A percentile compares a stretch with the other conserved stretches of the same genome.
Evolutionary conservation across 2,113 vertebrate genomes (phyloP).

Genomic region (Scalopus aquaticus): DNA sequence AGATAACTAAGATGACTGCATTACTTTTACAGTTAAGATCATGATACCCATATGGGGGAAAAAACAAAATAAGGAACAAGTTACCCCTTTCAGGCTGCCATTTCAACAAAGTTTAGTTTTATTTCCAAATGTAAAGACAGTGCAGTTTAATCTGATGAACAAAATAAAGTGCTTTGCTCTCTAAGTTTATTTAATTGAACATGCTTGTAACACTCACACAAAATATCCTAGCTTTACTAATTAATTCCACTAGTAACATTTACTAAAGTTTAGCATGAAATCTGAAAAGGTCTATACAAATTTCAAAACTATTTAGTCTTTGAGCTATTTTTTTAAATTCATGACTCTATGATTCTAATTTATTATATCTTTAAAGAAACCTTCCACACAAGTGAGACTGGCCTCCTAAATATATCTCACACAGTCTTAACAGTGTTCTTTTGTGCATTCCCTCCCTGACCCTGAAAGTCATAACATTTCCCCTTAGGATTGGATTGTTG

Average conservation of each 20-base stretch:
- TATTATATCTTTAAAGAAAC: background rate
- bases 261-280: conserved; percentile 5
- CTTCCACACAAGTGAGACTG: background rate
- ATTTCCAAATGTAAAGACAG: background rate
- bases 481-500: background rate
- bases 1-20: background rate
- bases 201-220: background rate
- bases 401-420: background rate
- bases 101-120: background rate
- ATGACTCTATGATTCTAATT: background rate
- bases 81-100: background rate
- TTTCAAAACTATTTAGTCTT: background rate
- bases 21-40: background rate
- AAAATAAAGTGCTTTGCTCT: background rate
- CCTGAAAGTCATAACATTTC: background rate
- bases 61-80: background rate
- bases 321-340: background rate
- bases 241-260: conserved; percentile 40
- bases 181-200: background rate
- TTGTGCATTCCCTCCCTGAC: background rate
- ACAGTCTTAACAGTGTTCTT: background rate
- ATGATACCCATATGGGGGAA: background rate
- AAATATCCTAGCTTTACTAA: background rate
- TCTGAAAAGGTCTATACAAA: background rate
- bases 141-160: background rate